phyloP scores from a whole-genome alignment of 2,888 invertebrate species.

The Ophraella communa region DNA sequence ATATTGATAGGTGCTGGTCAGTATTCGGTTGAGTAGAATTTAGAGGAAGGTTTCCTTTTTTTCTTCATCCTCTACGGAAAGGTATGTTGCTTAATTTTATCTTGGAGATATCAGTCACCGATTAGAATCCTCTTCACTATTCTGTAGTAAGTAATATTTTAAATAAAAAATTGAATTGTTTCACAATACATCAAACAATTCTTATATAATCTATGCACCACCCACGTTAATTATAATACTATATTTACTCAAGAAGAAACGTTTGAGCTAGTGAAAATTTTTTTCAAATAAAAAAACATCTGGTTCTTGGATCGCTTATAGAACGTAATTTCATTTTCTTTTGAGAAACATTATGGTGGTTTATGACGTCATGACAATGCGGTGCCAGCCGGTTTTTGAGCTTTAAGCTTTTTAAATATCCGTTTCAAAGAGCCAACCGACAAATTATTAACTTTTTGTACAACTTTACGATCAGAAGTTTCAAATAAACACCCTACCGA shows the following conservation, averaged over 20 bases:
- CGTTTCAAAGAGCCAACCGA: conserved; percentile 44
- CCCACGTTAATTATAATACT: conserved; percentile 3
- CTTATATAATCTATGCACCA: background rate
- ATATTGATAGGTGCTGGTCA: too few species aligned
- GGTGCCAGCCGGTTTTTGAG: conserved; percentile 40
- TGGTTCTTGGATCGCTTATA: conserved; percentile 29
- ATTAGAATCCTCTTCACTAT: too few species aligned
- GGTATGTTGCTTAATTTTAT: too few species aligned
- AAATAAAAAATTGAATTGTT: background rate
- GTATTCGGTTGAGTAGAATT: too few species aligned
- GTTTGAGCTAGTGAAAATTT: conserved; percentile 3
- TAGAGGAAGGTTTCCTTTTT: too few species aligned
- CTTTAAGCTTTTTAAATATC: conserved; percentile 43
- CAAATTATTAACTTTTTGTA: conserved; percentile 28
- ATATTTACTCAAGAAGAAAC: background rate
- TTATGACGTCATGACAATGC: conserved; percentile 29
- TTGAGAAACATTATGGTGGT: conserved; percentile 13
- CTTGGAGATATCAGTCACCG: too few species aligned
- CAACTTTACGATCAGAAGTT: conserved; percentile 3
- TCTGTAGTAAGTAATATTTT: too few species aligned
- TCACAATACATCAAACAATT: too few species aligned
- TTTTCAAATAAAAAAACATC: conserved; percentile 28
- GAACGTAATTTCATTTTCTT: conserved; percentile 28
- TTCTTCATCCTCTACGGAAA: too few species aligned
- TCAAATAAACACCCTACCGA: conserved; percentile 13